Evolutionary conservation across 2,888 invertebrate genomes (phyloP).

Genomic region (Notodonta dromedarius): DNA sequence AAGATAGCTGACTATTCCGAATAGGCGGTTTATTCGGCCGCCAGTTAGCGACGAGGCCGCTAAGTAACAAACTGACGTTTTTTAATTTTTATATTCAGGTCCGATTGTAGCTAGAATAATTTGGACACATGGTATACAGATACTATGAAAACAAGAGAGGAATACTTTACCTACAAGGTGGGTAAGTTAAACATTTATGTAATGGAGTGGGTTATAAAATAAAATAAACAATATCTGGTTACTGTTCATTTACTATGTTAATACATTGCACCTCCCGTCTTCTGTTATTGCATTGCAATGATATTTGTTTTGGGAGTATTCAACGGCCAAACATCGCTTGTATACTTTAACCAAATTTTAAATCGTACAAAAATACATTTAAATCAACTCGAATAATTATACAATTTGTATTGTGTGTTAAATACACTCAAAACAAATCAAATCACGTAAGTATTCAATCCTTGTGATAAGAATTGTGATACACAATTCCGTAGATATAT

Average conservation of each 20-base stretch:
- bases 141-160: too few relatives aligned
- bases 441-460: not conserved
- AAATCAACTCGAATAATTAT: too few relatives aligned
- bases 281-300: not conserved
- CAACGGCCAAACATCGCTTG: not conserved
- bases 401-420: too few relatives aligned
- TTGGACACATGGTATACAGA: not conserved
- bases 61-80: not conserved
- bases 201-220: constrained; percentile 22
- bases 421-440: too few relatives aligned
- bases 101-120: not conserved
- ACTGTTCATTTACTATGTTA: constrained; percentile 24
- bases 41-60: not conserved
- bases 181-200: not conserved
- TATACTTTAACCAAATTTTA: too few relatives aligned
- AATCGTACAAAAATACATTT: too few relatives aligned
- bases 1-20: constrained; percentile 17
- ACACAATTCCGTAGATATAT: not conserved
- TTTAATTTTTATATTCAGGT: not conserved
- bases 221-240: constrained; percentile 17
- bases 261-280: not conserved
- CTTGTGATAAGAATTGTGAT: not conserved
- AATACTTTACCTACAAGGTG: too few relatives aligned
- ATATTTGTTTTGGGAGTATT: not conserved
- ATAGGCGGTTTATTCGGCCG: not conserved